These are phyloP conservation scores for Amphimallon solstitiale DNA, from an alignment of 2,888 invertebrate genomes.

Conservation along the genomic window DNA sequence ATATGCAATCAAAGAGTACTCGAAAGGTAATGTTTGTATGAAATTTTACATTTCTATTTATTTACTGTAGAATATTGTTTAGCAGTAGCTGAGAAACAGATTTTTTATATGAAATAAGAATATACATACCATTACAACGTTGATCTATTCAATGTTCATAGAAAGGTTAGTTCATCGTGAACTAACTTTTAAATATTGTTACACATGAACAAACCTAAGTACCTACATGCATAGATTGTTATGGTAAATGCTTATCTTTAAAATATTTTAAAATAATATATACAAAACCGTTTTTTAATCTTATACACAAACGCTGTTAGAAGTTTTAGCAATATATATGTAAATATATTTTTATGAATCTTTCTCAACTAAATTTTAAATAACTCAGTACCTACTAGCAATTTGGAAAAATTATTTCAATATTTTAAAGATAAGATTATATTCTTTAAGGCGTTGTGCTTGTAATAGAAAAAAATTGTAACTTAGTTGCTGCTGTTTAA, in stretches of 20 bases:
- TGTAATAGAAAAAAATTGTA: background rate
- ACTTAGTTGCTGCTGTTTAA: background rate
- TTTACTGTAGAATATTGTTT: background rate
- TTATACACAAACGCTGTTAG: no score
- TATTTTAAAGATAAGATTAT: background rate
- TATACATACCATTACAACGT: background rate
- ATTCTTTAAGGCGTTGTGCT: background rate
- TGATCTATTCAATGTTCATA: background rate
- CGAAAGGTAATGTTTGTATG: background rate
- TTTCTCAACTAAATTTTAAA: no score
- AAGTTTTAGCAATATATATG: no score
- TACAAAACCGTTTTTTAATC: no score
- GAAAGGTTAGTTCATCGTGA: background rate
- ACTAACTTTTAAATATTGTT: slow-evolving; percentile 6
- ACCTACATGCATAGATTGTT: background rate
- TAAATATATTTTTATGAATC: no score
- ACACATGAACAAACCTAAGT: no score
- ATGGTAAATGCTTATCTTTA: background rate
- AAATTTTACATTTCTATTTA: background rate
- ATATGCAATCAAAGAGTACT: background rate
- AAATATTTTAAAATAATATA: background rate
- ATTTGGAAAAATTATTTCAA: background rate
- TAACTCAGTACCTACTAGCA: no score
- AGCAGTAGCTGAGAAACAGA: background rate
- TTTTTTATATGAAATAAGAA: background rate